These are phyloP conservation scores for Chitala chitala DNA, from an alignment of 2,113 vertebrate genomes.

Conservation along the genomic window DNA sequence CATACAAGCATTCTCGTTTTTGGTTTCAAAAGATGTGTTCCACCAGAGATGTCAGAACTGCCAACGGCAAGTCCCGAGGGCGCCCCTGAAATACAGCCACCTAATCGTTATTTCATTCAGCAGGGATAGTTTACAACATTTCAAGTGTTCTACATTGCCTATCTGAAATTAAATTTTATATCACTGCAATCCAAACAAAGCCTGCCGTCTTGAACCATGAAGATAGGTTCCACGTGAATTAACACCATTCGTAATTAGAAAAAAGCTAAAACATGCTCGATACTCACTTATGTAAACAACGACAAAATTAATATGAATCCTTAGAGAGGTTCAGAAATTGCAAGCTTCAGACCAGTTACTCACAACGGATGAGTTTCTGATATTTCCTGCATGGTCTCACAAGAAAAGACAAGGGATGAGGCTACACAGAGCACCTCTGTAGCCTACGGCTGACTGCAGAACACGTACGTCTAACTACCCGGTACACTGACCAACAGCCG, in stretches of 20 bases:
- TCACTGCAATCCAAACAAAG: too few relatives aligned
- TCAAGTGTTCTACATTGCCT: neutral
- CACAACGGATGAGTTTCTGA: too few relatives aligned
- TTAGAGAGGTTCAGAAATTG: neutral
- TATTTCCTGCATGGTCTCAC: slow-evolving; percentile 7
- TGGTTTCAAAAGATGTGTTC: slow-evolving; percentile 36
- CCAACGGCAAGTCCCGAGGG: slow-evolving; percentile 40
- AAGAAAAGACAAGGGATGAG: neutral
- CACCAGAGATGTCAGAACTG: slow-evolving; percentile 27
- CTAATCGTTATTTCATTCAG: neutral
- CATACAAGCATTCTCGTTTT: slow-evolving; percentile 24
- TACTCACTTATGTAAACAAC: neutral
- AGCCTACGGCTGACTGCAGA: neutral
- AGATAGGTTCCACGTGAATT: too few relatives aligned
- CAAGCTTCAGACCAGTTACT: slow-evolving; percentile 10
- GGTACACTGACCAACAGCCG: neutral
- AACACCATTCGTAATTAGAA: too few relatives aligned
- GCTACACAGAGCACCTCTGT: neutral
- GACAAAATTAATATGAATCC: neutral
- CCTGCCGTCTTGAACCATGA: too few relatives aligned
- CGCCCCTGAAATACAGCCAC: slow-evolving; percentile 30
- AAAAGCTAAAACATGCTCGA: slow-evolving; percentile 5
- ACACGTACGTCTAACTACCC: neutral
- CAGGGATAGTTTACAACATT: neutral
- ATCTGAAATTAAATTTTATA: neutral